phyloP scores from a whole-genome alignment of 2,888 invertebrate genomes.

The Ectemnius continuus region DNA sequence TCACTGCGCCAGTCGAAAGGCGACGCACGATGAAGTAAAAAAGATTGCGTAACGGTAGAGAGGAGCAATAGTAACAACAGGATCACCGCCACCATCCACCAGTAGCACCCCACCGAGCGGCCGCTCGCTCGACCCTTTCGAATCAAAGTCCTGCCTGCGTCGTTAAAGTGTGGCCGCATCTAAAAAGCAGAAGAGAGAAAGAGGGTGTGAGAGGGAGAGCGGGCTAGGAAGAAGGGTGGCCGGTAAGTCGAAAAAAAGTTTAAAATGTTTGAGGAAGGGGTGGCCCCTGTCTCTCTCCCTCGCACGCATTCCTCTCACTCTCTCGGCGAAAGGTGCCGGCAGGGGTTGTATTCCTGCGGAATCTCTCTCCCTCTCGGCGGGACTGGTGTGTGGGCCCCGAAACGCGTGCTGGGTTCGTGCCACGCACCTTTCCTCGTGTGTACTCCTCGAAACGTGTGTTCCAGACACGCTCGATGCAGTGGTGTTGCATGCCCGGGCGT shows the following conservation, averaged over 20 bases:
- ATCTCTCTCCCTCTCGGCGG: conserved; percentile 27
- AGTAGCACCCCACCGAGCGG: conserved; percentile 31
- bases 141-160: conserved; percentile 49
- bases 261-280: conserved; percentile 76
- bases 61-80: conserved; percentile 11
- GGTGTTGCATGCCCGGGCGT: conserved; percentile 8
- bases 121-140: conserved; percentile 37
- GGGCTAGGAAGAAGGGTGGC: conserved; percentile 37
- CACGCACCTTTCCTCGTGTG: conserved; percentile 43
- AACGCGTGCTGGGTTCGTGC: conserved; percentile 64
- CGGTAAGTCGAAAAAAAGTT: conserved; percentile 62
- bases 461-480: neutral
- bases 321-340: conserved; percentile 45
- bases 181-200: conserved; percentile 22
- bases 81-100: neutral
- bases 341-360: conserved; percentile 58
- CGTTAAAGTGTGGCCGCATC: conserved; percentile 56
- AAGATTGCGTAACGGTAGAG: conserved; percentile 66
- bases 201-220: neutral
- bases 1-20: conserved; percentile 15
- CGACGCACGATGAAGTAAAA: conserved; percentile 42
- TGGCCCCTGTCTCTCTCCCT: conserved; percentile 39
- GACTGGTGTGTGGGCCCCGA: conserved; percentile 20
- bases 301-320: conserved; percentile 5
- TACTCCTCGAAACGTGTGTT: neutral